These are phyloP conservation scores for Poliocrania exsul DNA, from an alignment of 2,797 vertebrate species.

Conservation along the genomic window DNA sequence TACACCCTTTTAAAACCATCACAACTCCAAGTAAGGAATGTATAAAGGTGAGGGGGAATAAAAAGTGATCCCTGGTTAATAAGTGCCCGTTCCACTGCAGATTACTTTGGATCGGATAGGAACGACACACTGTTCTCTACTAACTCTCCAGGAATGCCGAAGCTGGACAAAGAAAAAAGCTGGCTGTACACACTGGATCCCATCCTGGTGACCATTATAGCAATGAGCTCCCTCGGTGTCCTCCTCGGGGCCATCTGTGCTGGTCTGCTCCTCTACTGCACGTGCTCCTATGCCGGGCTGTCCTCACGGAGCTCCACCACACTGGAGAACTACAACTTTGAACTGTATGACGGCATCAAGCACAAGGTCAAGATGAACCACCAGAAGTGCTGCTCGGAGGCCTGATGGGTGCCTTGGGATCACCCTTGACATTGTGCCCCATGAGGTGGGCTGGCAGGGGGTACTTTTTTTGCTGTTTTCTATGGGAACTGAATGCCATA, in stretches of 20 bases:
- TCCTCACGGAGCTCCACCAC: constrained; percentile 95
- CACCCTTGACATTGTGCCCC: constrained; percentile 43
- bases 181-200: constrained; percentile 96
- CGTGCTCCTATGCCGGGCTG: constrained; percentile 91
- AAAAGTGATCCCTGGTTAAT: constrained; percentile 48
- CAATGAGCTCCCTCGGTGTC: constrained; percentile 95
- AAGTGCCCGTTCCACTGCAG: constrained; percentile 74
- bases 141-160: constrained; percentile 84
- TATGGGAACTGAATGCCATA: constrained; percentile 79
- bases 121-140: constrained; percentile 82
- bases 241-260: constrained; percentile 93
- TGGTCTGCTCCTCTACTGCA: constrained; percentile 94
- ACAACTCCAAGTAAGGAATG: not conserved
- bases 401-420: constrained; percentile 77
- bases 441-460: constrained; percentile 59
- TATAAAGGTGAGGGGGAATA: not conserved
- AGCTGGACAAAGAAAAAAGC: constrained; percentile 89
- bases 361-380: constrained; percentile 99
- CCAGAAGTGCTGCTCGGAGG: constrained; percentile 96
- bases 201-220: constrained; percentile 97
- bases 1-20: not conserved
- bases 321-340: constrained; percentile 98
- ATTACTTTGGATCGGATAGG: constrained; percentile 86
- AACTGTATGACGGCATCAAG: constrained; percentile 96
- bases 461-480: constrained; percentile 64